Evolutionary conservation across 2,113 vertebrate genomes (phyloP).

Genomic region (Rhinoderma darwinii): DNA sequence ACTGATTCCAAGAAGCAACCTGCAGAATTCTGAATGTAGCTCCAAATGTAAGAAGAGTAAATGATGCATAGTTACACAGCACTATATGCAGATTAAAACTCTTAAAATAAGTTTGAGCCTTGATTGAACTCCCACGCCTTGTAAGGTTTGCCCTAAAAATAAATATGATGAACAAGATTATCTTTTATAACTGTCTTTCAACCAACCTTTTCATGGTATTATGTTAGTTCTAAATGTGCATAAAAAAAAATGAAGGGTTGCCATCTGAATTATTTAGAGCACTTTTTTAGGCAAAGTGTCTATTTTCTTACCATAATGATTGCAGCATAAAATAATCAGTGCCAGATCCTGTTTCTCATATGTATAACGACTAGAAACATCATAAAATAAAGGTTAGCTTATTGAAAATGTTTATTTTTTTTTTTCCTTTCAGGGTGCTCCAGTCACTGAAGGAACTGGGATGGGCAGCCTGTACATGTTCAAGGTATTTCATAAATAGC

Average conservation of each 20-base stretch:
- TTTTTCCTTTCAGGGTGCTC: constrained; percentile 76
- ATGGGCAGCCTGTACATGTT: constrained; percentile 98
- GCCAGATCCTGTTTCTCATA: no score
- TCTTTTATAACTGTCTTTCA: not conserved
- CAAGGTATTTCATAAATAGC: constrained; percentile 80
- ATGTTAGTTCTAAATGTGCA: not conserved
- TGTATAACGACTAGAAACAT: not conserved
- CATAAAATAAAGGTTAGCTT: not conserved
- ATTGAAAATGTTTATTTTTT: not conserved
- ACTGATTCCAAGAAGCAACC: not conserved
- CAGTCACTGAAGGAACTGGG: constrained; percentile 86
- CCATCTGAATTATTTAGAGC: not conserved
- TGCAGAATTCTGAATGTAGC: not conserved
- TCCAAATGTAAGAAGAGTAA: not conserved
- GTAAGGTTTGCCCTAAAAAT: not conserved
- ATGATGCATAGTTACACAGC: not conserved
- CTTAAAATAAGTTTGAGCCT: not conserved
- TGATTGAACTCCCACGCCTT: not conserved
- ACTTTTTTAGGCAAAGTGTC: no score
- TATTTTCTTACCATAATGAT: no score
- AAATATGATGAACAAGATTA: not conserved
- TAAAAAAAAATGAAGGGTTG: not conserved
- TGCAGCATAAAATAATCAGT: no score
- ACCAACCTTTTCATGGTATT: not conserved
- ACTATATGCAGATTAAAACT: no score